Evolutionary conservation across 2,113 vertebrate genomes (phyloP).

Genomic region (Labeo rohita): DNA sequence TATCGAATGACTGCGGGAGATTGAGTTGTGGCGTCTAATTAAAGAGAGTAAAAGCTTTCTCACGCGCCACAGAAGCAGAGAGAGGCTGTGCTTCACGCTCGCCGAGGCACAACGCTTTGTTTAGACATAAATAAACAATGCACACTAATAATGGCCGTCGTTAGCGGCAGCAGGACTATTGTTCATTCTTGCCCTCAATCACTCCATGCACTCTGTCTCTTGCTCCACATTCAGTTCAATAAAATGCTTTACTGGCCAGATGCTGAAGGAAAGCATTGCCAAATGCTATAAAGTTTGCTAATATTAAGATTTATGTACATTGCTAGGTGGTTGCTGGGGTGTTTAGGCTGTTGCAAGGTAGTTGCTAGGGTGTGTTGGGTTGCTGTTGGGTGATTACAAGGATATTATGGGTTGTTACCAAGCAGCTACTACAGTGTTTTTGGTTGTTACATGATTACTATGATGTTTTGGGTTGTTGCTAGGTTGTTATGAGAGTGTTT

Average conservation of each 20-base stretch:
- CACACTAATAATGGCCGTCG: not conserved
- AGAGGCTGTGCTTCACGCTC: not conserved
- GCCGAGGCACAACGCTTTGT: slow-evolving; percentile 1
- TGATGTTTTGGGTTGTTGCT: not conserved
- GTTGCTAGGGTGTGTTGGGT: not conserved
- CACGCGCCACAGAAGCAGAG: not conserved
- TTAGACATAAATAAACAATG: slow-evolving; percentile 30
- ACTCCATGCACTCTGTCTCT: not conserved
- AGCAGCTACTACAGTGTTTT: not conserved
- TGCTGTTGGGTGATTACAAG: too few species aligned
- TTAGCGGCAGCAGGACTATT: not conserved
- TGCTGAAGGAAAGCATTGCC: not conserved
- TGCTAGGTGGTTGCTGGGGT: not conserved
- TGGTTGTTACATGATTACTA: not conserved
- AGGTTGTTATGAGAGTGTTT: not conserved
- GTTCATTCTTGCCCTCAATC: slow-evolving; percentile 5
- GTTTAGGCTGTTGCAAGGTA: not conserved
- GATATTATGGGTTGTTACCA: too few species aligned
- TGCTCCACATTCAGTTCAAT: not conserved
- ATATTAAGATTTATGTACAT: not conserved
- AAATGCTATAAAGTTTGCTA: not conserved
- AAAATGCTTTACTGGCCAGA: not conserved
- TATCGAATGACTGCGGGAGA: not conserved
- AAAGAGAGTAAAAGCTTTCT: not conserved
- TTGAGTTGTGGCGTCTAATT: not conserved